A percentile compares a stretch with the other conserved stretches of the same genome.
Conservation (phyloP, 2,113 vertebrate species). For the Antennarius striatus region DNA sequence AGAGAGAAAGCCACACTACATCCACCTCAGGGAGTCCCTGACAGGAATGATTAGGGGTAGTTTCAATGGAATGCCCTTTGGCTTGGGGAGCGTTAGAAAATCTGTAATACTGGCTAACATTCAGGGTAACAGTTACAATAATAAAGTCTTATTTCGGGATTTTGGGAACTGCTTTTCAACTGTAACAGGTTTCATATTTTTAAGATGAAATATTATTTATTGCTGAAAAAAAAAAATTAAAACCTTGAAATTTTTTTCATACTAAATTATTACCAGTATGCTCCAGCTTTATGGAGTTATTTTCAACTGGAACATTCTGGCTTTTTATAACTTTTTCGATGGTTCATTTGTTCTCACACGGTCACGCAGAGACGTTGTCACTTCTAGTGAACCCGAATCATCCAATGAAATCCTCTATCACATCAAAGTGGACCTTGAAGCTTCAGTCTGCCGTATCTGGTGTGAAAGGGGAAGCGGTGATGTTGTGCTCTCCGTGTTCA, state of each 20-base stretch:
- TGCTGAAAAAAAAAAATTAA: no score
- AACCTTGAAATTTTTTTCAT: no score
- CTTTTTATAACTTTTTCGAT: no score
- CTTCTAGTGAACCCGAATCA: background rate
- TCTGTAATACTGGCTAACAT: slow-evolving; percentile 17
- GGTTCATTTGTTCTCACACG: no score
- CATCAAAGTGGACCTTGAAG: background rate
- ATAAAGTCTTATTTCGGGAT: no score
- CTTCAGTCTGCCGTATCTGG: background rate
- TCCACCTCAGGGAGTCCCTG: slow-evolving; percentile 66
- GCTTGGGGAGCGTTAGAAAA: slow-evolving; percentile 37
- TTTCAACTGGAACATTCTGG: no score
- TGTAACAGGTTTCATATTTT: no score
- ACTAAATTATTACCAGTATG: no score
- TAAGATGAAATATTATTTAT: no score
- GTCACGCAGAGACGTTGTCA: background rate
- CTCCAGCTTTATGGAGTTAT: no score
- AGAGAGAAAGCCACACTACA: slow-evolving; percentile 62
- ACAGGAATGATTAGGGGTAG: slow-evolving; percentile 61
- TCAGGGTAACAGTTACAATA: background rate
- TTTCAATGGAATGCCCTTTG: slow-evolving; percentile 52
- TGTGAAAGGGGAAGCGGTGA: slow-evolving; percentile 6
- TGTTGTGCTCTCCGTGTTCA: slow-evolving; percentile 21
- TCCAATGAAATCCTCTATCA: background rate
- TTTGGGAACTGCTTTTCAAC: no score